These are phyloP conservation scores for Alaudala cheleensis DNA, from an alignment of 2,113 vertebrate genomes.

Conservation along the genomic window DNA sequence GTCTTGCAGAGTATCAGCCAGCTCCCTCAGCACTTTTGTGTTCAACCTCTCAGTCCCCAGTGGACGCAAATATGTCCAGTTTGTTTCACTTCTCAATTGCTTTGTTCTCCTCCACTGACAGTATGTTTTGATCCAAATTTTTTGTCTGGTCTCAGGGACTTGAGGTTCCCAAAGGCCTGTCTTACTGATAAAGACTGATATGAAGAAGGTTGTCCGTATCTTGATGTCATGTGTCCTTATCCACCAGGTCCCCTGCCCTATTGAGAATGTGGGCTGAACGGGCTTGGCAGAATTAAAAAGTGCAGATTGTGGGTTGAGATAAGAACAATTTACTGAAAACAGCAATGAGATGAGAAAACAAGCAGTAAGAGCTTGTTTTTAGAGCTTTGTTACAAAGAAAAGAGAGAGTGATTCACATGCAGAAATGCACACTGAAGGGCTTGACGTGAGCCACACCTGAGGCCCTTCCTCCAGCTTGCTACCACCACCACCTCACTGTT, in stretches of 20 bases:
- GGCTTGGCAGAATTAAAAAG: neutral
- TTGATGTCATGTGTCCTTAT: neutral
- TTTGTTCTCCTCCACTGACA: neutral
- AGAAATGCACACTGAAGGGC: neutral
- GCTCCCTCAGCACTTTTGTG: neutral
- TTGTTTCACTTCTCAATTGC: neutral
- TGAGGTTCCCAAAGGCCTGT: neutral
- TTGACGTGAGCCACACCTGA: neutral
- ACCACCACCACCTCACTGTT: neutral
- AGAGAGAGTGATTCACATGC: neutral
- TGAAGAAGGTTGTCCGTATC: neutral
- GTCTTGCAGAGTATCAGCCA: neutral
- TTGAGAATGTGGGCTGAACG: neutral
- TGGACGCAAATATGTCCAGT: neutral
- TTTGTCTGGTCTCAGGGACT: neutral
- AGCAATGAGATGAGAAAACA: neutral
- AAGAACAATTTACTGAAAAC: neutral
- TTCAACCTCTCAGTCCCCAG: neutral
- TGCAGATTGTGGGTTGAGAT: neutral
- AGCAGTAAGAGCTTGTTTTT: neutral
- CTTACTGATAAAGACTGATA: neutral
- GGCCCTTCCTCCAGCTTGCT: neutral
- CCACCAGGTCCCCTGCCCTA: neutral
- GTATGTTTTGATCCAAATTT: neutral
- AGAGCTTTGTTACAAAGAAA: neutral